These are phyloP conservation scores for Drosophila saltans DNA, from an alignment of 1,140 invertebrate genomes.

Conservation along the genomic window DNA sequence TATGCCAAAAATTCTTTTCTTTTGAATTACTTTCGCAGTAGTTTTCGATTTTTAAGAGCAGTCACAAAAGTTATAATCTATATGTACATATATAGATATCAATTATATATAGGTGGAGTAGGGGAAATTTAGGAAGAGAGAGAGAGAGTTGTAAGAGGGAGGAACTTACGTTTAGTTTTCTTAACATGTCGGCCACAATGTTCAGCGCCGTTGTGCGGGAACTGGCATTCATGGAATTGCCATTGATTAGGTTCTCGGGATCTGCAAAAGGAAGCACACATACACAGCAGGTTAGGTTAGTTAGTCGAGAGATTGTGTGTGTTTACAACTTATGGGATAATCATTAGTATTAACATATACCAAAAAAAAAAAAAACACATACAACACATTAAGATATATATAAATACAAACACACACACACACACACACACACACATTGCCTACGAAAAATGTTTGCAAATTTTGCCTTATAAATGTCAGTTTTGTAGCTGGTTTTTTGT, in stretches of 20 bases:
- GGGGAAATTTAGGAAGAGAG: not conserved
- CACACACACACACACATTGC: slow-evolving; percentile 25
- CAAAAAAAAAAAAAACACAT: slow-evolving; percentile 32
- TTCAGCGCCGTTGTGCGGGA: slow-evolving; percentile 95
- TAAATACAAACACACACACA: too few relatives aligned
- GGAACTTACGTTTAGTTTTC: slow-evolving; percentile 93
- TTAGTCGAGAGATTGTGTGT: slow-evolving; percentile 42
- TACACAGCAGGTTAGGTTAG: slow-evolving; percentile 56
- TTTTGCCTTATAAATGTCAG: slow-evolving; percentile 18
- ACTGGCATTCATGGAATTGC: slow-evolving; percentile 91
- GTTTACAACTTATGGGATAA: slow-evolving; percentile 6
- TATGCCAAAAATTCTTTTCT: too few relatives aligned
- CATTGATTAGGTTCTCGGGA: slow-evolving; percentile 86
- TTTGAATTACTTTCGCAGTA: too few relatives aligned
- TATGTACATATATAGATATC: too few relatives aligned
- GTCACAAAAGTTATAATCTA: too few relatives aligned
- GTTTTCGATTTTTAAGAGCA: too few relatives aligned
- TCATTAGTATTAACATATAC: slow-evolving; percentile 16
- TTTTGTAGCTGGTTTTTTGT: slow-evolving; percentile 23
- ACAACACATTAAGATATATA: not conserved
- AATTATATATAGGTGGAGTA: too few relatives aligned
- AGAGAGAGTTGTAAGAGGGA: slow-evolving; percentile 12
- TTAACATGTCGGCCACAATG: slow-evolving; percentile 95
- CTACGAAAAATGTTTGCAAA: slow-evolving; percentile 74
- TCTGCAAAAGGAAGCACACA: slow-evolving; percentile 79